phyloP scores from a whole-genome alignment of 2,113 vertebrate species.

The Garra rufa region DNA sequence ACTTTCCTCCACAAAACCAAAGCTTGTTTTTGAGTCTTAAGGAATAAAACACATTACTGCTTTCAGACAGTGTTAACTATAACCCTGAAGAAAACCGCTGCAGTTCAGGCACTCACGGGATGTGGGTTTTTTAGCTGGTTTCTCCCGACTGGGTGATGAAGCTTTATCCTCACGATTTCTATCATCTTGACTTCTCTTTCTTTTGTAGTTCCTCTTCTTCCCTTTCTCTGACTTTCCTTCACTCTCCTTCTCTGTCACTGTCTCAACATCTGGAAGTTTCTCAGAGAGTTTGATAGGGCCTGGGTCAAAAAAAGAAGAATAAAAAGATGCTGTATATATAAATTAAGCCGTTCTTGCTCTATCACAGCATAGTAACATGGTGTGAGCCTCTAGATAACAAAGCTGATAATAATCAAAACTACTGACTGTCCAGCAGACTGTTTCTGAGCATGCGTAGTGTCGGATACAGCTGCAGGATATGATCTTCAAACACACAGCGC shows the following conservation, averaged over 20 bases:
- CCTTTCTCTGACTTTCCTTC: not conserved
- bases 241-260: slow-evolving; percentile 1
- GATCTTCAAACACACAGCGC: too few relatives aligned
- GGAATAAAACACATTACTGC: not conserved
- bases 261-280: slow-evolving; percentile 29
- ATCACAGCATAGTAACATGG: too few relatives aligned
- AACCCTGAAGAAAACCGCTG: too few relatives aligned
- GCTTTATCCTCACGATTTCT: slow-evolving; percentile 10
- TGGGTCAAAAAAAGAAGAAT: too few relatives aligned
- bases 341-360: too few relatives aligned
- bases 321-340: too few relatives aligned
- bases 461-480: too few relatives aligned
- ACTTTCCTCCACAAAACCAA: not conserved
- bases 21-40: not conserved
- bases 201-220: slow-evolving; percentile 30
- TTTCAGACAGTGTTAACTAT: not conserved
- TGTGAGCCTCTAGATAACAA: too few relatives aligned
- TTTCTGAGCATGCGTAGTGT: too few relatives aligned
- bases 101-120: not conserved
- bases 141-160: slow-evolving; percentile 39
- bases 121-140: slow-evolving; percentile 27
- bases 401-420: too few relatives aligned
- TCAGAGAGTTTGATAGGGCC: not conserved
- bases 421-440: too few relatives aligned
- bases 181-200: not conserved